Evolutionary conservation across 2,113 vertebrate genomes (phyloP).

Genomic region (Azemiops feae): DNA sequence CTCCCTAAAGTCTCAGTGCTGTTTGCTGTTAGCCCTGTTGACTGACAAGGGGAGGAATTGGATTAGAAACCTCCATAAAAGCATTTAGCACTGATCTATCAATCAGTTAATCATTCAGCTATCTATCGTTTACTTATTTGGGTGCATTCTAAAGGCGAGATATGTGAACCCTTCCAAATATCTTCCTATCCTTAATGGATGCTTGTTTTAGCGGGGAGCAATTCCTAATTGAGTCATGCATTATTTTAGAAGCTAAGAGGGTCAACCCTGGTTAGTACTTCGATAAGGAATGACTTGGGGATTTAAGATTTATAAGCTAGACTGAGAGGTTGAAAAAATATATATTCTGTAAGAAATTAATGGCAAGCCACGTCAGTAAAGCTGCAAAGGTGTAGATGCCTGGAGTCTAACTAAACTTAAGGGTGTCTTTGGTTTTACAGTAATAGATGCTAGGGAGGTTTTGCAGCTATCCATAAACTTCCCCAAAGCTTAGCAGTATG

Average conservation of each 20-base stretch:
- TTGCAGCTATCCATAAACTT: too few relatives aligned
- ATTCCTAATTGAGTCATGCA: background rate
- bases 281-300: background rate
- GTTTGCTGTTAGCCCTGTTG: background rate
- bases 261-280: background rate
- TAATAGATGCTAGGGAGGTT: too few relatives aligned
- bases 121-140: background rate
- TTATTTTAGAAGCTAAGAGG: background rate
- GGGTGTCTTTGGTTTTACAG: too few relatives aligned
- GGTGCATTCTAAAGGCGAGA: background rate
- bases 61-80: background rate
- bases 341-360: too few relatives aligned
- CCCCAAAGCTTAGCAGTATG: too few relatives aligned
- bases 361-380: too few relatives aligned
- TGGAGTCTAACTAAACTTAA: too few relatives aligned
- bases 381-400: too few relatives aligned
- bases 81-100: background rate
- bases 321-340: background rate
- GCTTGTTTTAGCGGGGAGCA: background rate
- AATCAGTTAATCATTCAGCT: background rate
- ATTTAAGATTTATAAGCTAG: background rate
- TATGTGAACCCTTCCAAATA: background rate
- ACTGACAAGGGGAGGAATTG: background rate
- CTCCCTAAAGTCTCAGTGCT: background rate
- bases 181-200: background rate